Base-by-base conservation (phyloP, 1,140 invertebrate genomes). In the Bombus breviceps region DNA sequence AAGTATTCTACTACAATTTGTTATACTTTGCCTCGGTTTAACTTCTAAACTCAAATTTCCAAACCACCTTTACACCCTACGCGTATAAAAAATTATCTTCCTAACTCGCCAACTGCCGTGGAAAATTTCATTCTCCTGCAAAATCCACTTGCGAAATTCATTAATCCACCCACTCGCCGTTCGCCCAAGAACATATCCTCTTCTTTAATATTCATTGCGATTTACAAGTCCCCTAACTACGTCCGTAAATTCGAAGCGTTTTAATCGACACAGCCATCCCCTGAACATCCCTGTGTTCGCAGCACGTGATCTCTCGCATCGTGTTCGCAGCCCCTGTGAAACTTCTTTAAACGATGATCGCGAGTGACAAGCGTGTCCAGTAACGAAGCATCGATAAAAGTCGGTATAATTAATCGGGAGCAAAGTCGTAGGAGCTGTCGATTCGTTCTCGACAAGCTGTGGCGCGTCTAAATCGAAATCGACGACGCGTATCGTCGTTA, bases 351-450 rank as follows among this genome's bases (percentile, higher is more conserved):
- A 53, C 47, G 57, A 59, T 39, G 25, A 79, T 59, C 39, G 9
- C 25, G 59, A 75, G 6, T 18, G 83, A 85, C 74, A 75, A 25
- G 43, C 39, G 53, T 43, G 76, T 64, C 3, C 69, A 34, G 5
- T 9, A 22, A 2, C 47, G n/a, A 22, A 28, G 5, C 76, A 3
- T 79, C 37, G 39, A 84, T 47, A 37, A 18, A n/a, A 64, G 79
- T 59, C 28, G 25, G 72, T 75, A 73, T 89, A 86, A 89, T 89
- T 86, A 88, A 89, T 89, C 43, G 43, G 25, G 32, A 82, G 15
- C 34, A 32, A 72, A 81, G 34, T 62, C 47, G n/a, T 64, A 39
- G 47, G n/a, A 53, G 76, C 59, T 37, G 47, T 66, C 34, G 66
- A 64, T 76, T 53, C 47, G n/a, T 34, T 66, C 72, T 73, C 64